Percentiles rank a stretch among this genome's conserved stretches.
Conservation (phyloP, 2,888 invertebrate species). For the Ptilodon capucinus region DNA sequence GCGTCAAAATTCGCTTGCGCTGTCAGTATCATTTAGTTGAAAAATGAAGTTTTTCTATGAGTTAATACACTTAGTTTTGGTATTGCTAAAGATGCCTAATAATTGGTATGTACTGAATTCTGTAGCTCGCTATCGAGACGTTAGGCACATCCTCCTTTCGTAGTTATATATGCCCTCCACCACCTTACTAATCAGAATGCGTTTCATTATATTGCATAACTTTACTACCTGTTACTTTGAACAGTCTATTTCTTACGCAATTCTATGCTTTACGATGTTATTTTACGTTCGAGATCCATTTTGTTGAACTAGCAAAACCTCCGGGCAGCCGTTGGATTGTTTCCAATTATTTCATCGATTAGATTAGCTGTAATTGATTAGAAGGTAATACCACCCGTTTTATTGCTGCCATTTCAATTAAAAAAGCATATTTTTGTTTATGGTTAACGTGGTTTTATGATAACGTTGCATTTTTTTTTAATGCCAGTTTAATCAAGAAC, state of each 20-base stretch:
- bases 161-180: no score
- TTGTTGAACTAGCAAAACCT: conserved; percentile 18
- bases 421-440: not conserved
- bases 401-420: not conserved
- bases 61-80: no score
- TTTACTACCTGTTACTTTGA: conserved; percentile 14
- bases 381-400: not conserved
- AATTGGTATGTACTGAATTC: no score
- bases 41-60: no score
- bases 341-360: conserved; percentile 34
- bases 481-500: no score
- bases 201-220: conserved; percentile 14
- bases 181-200: not conserved
- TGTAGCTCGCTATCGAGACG: no score
- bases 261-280: conserved; percentile 16
- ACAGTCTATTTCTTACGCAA: conserved; percentile 19
- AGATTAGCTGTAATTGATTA: conserved; percentile 26
- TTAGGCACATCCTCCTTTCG: no score
- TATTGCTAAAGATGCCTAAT: no score
- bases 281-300: conserved; percentile 18
- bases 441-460: no score
- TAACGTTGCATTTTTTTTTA: no score
- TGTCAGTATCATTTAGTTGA: no score
- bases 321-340: conserved; percentile 27
- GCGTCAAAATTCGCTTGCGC: no score